phyloP scores from a whole-genome alignment of 2,113 vertebrate species.

The Passer montanus region DNA sequence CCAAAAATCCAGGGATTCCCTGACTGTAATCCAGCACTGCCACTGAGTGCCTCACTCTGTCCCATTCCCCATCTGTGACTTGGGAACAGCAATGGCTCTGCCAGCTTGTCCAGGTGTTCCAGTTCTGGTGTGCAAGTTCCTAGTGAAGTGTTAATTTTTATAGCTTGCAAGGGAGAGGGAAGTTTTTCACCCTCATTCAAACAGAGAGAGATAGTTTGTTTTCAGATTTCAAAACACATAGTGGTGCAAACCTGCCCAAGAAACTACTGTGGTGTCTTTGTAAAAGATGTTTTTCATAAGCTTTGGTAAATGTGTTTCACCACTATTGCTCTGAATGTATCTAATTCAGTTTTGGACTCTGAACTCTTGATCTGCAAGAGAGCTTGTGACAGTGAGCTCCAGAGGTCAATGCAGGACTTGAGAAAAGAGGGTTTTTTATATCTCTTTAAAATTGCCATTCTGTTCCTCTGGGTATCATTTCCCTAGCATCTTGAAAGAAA shows the following conservation, averaged over 20 bases:
- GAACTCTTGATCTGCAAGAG: not conserved
- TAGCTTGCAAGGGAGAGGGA: not conserved
- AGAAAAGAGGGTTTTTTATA: not conserved
- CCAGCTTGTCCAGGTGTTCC: not conserved
- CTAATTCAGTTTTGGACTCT: not conserved
- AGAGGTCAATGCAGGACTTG: constrained; percentile 1
- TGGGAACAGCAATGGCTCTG: not conserved
- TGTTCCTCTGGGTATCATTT: constrained; percentile 31
- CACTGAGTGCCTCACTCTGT: not conserved
- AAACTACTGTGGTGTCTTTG: not conserved
- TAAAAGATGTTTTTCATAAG: constrained; percentile 34
- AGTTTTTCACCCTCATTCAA: not conserved
- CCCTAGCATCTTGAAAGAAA: not conserved
- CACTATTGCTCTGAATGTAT: not conserved
- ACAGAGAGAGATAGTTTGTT: not conserved
- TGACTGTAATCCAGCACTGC: not conserved
- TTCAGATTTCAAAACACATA: not conserved
- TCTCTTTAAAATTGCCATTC: constrained; percentile 2
- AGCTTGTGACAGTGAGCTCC: not conserved
- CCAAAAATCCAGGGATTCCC: not conserved
- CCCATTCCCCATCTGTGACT: not conserved
- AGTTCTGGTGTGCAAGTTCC: not conserved
- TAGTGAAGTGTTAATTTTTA: not conserved
- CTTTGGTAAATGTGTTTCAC: constrained; percentile 1
- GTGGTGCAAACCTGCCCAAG: not conserved